phyloP scores from a whole-genome alignment of 30 jellyfish, hydroid and myxozoan genomes.

The Turritopsis dohrnii region DNA sequence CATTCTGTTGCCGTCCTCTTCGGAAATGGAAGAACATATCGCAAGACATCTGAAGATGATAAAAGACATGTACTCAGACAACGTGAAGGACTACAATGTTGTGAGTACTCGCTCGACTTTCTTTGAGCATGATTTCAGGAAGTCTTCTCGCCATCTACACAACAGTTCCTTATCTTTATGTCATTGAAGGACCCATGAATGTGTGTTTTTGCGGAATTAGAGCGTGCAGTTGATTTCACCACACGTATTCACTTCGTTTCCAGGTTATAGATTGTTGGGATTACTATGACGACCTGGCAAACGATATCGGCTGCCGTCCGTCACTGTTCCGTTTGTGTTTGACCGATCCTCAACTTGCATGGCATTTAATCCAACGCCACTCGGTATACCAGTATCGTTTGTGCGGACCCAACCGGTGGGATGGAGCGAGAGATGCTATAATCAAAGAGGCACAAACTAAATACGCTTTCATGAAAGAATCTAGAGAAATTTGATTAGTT shows the following conservation, averaged over 20 bases:
- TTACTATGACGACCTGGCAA: slow-evolving; percentile 84
- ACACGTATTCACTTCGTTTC: neutral
- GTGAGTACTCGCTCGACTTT: neutral
- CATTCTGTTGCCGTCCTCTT: slow-evolving; percentile 41
- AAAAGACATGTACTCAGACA: neutral
- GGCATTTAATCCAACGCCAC: slow-evolving; percentile 46
- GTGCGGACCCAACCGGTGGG: slow-evolving; percentile 75
- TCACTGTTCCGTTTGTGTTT: slow-evolving; percentile 13
- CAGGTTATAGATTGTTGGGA: slow-evolving; percentile 13
- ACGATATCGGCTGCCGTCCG: slow-evolving; percentile 56
- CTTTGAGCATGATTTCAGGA: too few species aligned
- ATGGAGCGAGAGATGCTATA: slow-evolving; percentile 83
- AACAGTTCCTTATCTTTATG: too few species aligned
- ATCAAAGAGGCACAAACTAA: neutral
- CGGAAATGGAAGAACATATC: slow-evolving; percentile 40
- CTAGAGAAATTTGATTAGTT: neutral
- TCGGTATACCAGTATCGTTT: slow-evolving; percentile 67
- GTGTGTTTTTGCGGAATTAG: too few species aligned
- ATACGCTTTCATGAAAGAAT: slow-evolving; percentile 15
- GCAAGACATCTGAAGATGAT: neutral
- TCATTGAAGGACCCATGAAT: too few species aligned
- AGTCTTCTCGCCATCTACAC: too few species aligned
- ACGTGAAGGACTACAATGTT: slow-evolving; percentile 3
- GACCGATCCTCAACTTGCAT: slow-evolving; percentile 73
- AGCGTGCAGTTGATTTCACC: too few species aligned